A percentile compares a stretch with the other conserved stretches of the same genome.
phyloP scores from a whole-genome alignment of 2,888 invertebrate species.

The Protodeltote pygarga region DNA sequence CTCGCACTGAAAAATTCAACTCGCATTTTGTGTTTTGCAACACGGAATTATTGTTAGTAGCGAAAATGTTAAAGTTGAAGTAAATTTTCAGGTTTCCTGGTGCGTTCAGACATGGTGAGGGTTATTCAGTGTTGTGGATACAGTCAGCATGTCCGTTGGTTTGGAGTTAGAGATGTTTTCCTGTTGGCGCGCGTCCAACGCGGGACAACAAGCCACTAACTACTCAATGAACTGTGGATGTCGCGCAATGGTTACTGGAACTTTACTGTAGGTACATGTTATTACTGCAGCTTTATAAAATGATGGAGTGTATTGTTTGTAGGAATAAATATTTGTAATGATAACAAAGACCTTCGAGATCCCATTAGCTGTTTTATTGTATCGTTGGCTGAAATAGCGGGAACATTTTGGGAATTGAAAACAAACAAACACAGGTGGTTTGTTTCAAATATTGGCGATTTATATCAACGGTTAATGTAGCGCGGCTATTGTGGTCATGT shows the following conservation, averaged over 20 bases:
- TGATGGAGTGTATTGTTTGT: neutral
- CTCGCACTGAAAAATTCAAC: neutral
- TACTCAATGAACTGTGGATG: neutral
- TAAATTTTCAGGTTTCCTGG: constrained; percentile 1
- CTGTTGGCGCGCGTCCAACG: constrained; percentile 29
- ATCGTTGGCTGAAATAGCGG: constrained; percentile 10
- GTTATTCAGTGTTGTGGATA: constrained; percentile 7
- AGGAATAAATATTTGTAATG: constrained; percentile 2
- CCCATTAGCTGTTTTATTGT: constrained; percentile 3
- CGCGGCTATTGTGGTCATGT: neutral
- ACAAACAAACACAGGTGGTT: constrained; percentile 29
- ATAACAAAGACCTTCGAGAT: too few relatives aligned
- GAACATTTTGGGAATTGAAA: constrained; percentile 10
- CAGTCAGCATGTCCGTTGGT: constrained; percentile 1
- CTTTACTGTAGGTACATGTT: neutral
- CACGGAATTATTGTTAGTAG: neutral
- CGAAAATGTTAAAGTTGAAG: neutral
- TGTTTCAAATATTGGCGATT: constrained; percentile 24
- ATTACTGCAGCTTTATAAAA: too few relatives aligned
- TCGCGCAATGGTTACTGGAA: constrained; percentile 4
- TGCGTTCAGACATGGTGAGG: constrained; percentile 8
- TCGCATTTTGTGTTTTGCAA: neutral
- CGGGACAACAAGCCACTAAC: constrained; percentile 6
- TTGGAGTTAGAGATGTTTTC: constrained; percentile 15
- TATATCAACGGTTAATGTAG: constrained; percentile 15